A percentile compares a stretch with the other conserved stretches of the same genome.
Conservation (phyloP, 2,113 vertebrate species). For the Greenwoodochromis staneri region DNA sequence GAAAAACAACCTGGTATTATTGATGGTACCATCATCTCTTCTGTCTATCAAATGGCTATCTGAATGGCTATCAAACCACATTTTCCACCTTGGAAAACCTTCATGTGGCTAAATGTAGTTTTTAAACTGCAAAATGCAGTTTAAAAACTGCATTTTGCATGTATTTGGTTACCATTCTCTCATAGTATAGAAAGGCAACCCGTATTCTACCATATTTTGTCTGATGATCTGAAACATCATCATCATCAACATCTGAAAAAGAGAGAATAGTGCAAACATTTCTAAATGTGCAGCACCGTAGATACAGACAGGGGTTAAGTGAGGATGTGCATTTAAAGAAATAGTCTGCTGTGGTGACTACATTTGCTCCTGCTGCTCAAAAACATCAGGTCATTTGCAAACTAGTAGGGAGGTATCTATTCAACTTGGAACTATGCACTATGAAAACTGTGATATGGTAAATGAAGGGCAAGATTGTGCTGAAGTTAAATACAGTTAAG, state of each 20-base stretch:
- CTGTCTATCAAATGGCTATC: background rate
- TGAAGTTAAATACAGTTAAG: background rate
- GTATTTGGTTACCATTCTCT: background rate
- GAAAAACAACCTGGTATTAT: background rate
- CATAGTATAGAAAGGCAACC: background rate
- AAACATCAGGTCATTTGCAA: background rate
- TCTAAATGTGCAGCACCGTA: background rate
- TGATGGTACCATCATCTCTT: background rate
- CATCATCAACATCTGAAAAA: background rate
- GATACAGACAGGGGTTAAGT: background rate
- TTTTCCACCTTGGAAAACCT: background rate
- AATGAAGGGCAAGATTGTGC: background rate
- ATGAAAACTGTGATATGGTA: background rate
- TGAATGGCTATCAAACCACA: background rate
- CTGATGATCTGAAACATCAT: background rate
- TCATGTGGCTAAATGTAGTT: background rate
- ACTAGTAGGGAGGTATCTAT: background rate
- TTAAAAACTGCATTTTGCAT: background rate
- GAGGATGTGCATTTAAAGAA: background rate
- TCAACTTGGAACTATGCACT: background rate
- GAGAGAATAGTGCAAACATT: background rate
- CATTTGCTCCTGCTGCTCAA: background rate
- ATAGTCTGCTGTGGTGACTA: background rate
- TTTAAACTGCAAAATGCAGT: too few species aligned
- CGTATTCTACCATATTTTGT: background rate